phyloP scores from a whole-genome alignment of 2,888 invertebrate species.

The Timandra comae region DNA sequence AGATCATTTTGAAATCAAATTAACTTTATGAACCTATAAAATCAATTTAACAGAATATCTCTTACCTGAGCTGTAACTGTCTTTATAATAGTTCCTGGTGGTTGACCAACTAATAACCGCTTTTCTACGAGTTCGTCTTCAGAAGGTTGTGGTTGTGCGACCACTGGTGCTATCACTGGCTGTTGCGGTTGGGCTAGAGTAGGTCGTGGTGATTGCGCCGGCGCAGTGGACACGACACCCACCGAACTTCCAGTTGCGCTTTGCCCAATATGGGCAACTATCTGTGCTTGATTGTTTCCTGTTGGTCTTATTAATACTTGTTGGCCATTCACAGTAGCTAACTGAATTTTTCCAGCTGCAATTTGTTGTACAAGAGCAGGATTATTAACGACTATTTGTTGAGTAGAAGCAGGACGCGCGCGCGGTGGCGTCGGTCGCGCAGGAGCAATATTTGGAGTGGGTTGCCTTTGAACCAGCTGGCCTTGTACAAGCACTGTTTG shows the following conservation, averaged over 20 bases:
- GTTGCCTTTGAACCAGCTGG: conserved; percentile 33
- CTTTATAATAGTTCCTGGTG: conserved; percentile 90
- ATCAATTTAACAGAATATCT: too few relatives aligned
- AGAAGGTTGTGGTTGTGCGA: conserved; percentile 41
- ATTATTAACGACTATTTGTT: conserved; percentile 87
- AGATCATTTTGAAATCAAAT: neutral
- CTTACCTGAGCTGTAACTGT: conserved; percentile 87
- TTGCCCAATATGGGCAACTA: conserved; percentile 83
- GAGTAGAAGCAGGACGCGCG: conserved; percentile 54
- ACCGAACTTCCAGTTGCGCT: conserved; percentile 51
- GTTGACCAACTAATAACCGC: conserved; percentile 85
- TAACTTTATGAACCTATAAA: too few relatives aligned
- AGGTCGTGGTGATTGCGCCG: conserved; percentile 21
- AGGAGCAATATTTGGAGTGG: conserved; percentile 37
- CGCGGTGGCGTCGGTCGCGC: conserved; percentile 34
- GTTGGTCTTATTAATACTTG: conserved; percentile 88
- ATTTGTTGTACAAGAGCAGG: conserved; percentile 87
- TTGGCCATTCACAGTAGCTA: conserved; percentile 90
- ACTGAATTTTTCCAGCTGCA: conserved; percentile 87
- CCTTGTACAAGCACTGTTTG: conserved; percentile 53
- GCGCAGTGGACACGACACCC: conserved; percentile 26
- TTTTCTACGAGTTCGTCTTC: conserved; percentile 80
- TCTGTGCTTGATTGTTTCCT: conserved; percentile 86
- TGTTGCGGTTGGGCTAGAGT: conserved; percentile 17
- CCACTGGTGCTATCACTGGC: conserved; percentile 22